Base-by-base conservation (phyloP, 2,113 vertebrate genomes). In the Myrmecophaga tridactyla region DNA sequence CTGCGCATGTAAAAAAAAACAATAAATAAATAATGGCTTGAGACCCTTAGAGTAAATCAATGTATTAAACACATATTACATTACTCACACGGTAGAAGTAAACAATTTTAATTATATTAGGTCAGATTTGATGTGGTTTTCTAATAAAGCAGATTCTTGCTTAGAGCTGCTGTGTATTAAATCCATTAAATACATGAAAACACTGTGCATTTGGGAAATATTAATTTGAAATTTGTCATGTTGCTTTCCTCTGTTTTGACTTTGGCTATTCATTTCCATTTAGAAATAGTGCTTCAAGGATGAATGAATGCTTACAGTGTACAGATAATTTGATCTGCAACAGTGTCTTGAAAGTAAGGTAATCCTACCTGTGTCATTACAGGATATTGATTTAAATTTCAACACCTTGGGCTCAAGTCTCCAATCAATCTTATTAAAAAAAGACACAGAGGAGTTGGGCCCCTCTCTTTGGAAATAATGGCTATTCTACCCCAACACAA, bases 21-120 rank as follows among this genome's bases (percentile, higher is more conserved):
- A n/a, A n/a, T n/a, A n/a, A n/a, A n/a, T 20, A 95, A 92, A 60
- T 73, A 93, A 86, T 63, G 91, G 36, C 82, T 97, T 67, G 46
- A 94, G 58, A 76, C 14, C 56, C 51, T 95, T 78, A 23, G 56
- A 92, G 67, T 88, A 89, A 96, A 94, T 63, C 88, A 91, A 91
- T 94, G 90, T 96, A 96, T 90, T 90, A 94, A 95, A 87, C 10
- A n/a, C 82, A 92, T 83, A 86, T 82, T 83, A 75, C 77, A 95
- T 95, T 94, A 91, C 36, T 96, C 91, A 91, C 46, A 89, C 12
- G 34, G 92, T 63, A 89, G 88, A 78, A 91, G 58, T 78, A 76
- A 95, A 96, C 75, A 95, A 91, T 90, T 97, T 97, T 95, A 96
- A 97, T 92, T 96, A 72, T 81, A 95, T 94, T 77, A 95, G 78